phyloP scores from a whole-genome alignment of 2,888 invertebrate species.

The Drosophila austrosaltans region DNA sequence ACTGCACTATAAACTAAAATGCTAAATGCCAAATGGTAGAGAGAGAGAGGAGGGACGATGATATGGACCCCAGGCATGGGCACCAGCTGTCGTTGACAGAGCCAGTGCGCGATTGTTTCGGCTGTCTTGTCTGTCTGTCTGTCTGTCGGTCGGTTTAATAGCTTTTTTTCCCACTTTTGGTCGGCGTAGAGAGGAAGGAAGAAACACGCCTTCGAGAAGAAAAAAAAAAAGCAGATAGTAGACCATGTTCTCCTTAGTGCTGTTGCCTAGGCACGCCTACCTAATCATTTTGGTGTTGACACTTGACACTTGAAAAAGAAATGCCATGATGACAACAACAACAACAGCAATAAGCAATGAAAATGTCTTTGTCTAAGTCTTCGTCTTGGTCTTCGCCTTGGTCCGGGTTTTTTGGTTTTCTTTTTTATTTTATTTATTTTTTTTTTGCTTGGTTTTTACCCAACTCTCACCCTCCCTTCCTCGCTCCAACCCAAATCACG shows the following conservation, averaged over 20 bases:
- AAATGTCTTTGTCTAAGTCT: slow-evolving; percentile 32
- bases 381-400: slow-evolving; percentile 1
- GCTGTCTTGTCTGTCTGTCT: slow-evolving; percentile 17
- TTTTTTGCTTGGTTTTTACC: background rate
- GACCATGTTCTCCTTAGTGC: slow-evolving; percentile 23
- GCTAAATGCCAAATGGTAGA: slow-evolving; percentile 50
- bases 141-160: slow-evolving; percentile 30
- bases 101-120: slow-evolving; percentile 23
- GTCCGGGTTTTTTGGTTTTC: slow-evolving; percentile 7
- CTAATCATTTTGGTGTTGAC: slow-evolving; percentile 75
- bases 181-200: background rate
- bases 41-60: slow-evolving; percentile 18
- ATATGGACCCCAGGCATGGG: slow-evolving; percentile 22
- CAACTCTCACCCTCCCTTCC: background rate
- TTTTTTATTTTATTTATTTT: background rate
- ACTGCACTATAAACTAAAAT: slow-evolving; percentile 63
- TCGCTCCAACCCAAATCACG: background rate
- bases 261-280: slow-evolving; percentile 66
- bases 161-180: slow-evolving; percentile 23
- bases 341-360: slow-evolving; percentile 13
- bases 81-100: slow-evolving; percentile 69
- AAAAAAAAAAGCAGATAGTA: slow-evolving; percentile 12
- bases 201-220: slow-evolving; percentile 12
- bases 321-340: slow-evolving; percentile 18
- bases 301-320: slow-evolving; percentile 70